Evolutionary conservation across 2,113 vertebrate genomes (phyloP).

Genomic region (Osmerus eperlanus): DNA sequence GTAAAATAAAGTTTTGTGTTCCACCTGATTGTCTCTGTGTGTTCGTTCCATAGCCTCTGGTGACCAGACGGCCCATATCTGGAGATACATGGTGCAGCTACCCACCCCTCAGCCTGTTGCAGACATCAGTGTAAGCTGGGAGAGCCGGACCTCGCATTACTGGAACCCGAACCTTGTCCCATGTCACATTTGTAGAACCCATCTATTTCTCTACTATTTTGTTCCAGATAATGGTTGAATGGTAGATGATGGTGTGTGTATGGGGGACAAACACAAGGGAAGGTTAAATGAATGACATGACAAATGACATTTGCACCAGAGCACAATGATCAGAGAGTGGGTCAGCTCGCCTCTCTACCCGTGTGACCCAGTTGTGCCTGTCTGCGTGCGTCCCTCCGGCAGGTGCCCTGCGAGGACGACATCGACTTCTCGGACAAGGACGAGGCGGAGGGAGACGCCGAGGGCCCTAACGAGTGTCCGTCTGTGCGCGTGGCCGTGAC

Average conservation of each 20-base stretch:
- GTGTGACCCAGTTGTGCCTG: too few species aligned
- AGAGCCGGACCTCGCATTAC: too few species aligned
- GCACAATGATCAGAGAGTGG: background rate
- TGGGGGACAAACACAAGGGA: too few species aligned
- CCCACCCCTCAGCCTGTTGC: constrained; percentile 85
- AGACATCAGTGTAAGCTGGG: constrained; percentile 87
- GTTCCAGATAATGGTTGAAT: too few species aligned
- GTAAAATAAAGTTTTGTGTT: too few species aligned
- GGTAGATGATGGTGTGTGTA: too few species aligned
- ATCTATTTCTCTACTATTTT: too few species aligned
- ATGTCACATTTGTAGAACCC: too few species aligned
- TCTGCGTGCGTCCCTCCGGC: constrained; percentile 49
- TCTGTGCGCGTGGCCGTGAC: constrained; percentile 82
- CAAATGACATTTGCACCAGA: too few species aligned
- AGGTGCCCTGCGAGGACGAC: constrained; percentile 85
- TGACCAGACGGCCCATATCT: constrained; percentile 98
- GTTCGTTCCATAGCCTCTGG: constrained; percentile 82
- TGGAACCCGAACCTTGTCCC: too few species aligned
- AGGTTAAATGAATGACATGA: too few species aligned
- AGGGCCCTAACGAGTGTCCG: constrained; percentile 86
- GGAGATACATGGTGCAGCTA: constrained; percentile 95
- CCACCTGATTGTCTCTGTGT: constrained; percentile 12
- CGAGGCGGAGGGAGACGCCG: constrained; percentile 88
- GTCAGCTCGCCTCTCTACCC: background rate
- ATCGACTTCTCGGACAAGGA: constrained; percentile 92